Base-by-base conservation (phyloP, 2,113 vertebrate genomes). In the Oenanthe oenanthe region DNA sequence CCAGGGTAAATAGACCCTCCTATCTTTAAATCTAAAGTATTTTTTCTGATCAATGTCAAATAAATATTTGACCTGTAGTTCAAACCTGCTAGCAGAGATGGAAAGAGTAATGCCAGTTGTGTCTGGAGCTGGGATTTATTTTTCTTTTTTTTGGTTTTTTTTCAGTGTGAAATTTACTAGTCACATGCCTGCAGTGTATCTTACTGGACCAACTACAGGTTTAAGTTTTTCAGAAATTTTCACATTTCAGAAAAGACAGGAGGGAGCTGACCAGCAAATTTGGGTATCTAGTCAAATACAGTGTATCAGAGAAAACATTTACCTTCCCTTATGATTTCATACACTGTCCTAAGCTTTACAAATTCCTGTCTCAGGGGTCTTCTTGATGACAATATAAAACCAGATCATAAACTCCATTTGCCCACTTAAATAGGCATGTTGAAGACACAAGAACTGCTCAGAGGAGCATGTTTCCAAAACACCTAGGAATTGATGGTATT, bases 1-100 rank as follows among this genome's bases (percentile, higher is more conserved):
- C 7, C 50, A 11, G 12, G 28, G 4, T 91, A 86, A 93, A 94
- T 71, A 92, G 36, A 13, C 24, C 47, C 47, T 74, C 29, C 61
- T 76, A 15, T 34, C 13, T 78, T 73, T 61, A 94, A 91, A 38
- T 94, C 42, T 76, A 43, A 92, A 63, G 22, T 20, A 67, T 13
- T 62, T 85, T 83, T 89, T 66, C 63, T 86, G 43, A 71, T 73
- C 60, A n/a, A 90, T 88, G 75, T 89, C 77, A 93, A 88, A 58
- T 48, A 25, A 83, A 28, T 62, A 36, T 71, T 80, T 96, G 58
- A 91, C 65, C 86, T 53, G 14, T n/a, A 66, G 58, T 76, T 85
- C 85, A 92, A 94, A 79, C 29, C 15, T 57, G 17, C 72, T 89
- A 82, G 20, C 17, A 77, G 92, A 78, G 56, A 73, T 26, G 9